Conservation (phyloP, 2,797 vertebrate genomes). For the Crypturellus tataupa region DNA sequence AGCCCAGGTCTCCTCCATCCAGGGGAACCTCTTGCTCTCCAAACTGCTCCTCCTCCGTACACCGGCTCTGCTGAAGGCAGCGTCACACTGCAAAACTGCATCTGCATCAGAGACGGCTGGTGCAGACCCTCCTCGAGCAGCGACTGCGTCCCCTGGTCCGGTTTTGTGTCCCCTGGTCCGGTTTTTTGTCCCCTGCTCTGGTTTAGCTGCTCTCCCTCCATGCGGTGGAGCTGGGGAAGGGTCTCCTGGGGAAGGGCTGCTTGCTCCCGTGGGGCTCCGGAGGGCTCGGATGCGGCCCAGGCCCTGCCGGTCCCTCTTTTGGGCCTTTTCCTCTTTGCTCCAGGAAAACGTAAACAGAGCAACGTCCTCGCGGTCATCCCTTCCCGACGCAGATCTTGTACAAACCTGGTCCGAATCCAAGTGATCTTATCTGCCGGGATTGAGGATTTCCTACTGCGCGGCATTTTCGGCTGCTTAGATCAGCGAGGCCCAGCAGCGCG, state of each 20-base stretch:
- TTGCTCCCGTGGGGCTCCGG: accelerated
- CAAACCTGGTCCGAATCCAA: slow-evolving; percentile 42
- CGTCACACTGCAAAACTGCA: accelerated
- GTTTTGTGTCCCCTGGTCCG: background rate
- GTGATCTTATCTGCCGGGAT: slow-evolving; percentile 32
- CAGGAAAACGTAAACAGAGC: background rate
- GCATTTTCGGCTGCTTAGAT: background rate
- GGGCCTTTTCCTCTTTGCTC: slow-evolving; percentile 14
- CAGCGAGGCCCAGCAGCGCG: background rate
- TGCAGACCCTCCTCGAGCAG: accelerated
- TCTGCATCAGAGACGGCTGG: background rate
- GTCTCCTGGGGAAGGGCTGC: accelerated
- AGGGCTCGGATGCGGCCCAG: background rate
- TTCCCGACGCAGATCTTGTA: slow-evolving; percentile 13
- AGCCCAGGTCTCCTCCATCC: background rate
- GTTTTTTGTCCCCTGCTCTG: too few relatives aligned
- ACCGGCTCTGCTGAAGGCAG: accelerated
- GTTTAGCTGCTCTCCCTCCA: accelerated
- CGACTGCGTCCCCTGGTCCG: accelerated
- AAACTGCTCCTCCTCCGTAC: accelerated
- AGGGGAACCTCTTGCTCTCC: background rate
- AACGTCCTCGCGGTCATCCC: slow-evolving; percentile 12
- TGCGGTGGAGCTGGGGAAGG: background rate
- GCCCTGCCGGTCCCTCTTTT: background rate
- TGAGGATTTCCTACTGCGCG: slow-evolving; percentile 4